Evolutionary conservation across 2,113 vertebrate species (phyloP).

Genomic region (Thalassarche chlororhynchos): DNA sequence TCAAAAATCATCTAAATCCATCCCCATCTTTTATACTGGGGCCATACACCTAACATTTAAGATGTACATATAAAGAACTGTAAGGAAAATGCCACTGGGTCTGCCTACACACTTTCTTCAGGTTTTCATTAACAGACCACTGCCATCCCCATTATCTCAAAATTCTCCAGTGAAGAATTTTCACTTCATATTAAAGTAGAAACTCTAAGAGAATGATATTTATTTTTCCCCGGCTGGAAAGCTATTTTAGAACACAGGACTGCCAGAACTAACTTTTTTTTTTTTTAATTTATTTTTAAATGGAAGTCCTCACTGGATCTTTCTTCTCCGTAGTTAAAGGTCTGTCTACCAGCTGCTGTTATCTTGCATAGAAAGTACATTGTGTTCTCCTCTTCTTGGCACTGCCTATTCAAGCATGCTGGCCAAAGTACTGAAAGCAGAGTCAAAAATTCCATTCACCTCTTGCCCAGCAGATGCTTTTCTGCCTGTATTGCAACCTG

Average conservation of each 20-base stretch:
- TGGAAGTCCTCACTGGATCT: neutral
- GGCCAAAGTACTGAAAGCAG: neutral
- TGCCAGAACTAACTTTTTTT: neutral
- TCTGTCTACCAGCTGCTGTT: slow-evolving; percentile 16
- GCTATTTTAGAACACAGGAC: neutral
- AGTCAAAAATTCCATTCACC: slow-evolving; percentile 37
- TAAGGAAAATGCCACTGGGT: neutral
- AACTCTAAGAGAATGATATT: neutral
- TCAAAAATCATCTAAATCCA: neutral
- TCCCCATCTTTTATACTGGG: neutral
- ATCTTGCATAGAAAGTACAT: neutral
- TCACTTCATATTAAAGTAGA: neutral
- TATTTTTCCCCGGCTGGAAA: neutral
- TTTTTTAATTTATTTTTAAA: neutral
- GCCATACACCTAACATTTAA: neutral
- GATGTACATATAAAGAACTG: neutral
- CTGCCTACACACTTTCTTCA: neutral
- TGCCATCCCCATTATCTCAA: neutral
- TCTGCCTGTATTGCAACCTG: neutral
- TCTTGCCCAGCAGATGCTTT: slow-evolving; percentile 13
- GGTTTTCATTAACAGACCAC: neutral
- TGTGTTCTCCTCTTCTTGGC: slow-evolving; percentile 1
- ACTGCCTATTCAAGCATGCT: neutral
- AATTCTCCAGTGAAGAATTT: neutral
- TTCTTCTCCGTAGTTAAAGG: neutral